phyloP scores from a whole-genome alignment of 30 jellyfish, hydroid and myxozoan species.

The Hydra vulgaris region DNA sequence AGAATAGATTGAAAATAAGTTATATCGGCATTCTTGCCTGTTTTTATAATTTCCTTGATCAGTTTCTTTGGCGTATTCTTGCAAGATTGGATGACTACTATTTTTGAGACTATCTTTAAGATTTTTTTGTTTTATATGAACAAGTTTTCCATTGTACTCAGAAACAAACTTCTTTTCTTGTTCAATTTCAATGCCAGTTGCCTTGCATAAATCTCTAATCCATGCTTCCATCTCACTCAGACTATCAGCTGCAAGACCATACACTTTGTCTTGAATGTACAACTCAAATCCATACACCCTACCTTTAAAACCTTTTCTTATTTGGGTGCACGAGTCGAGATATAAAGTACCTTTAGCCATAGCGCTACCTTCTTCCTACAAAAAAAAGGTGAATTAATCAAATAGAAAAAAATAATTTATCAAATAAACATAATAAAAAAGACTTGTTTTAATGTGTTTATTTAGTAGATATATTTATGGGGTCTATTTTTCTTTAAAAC shows the following conservation, averaged over 20 bases:
- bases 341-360: constrained; percentile 96
- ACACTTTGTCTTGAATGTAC: constrained; percentile 93
- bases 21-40: constrained; percentile 54
- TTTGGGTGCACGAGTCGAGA: constrained; percentile 94
- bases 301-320: constrained; percentile 82
- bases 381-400: background rate
- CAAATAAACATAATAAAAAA: too few relatives aligned
- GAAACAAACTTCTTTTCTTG: constrained; percentile 68
- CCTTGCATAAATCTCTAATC: constrained; percentile 87
- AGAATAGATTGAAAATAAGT: constrained; percentile 61
- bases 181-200: constrained; percentile 93
- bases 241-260: constrained; percentile 98
- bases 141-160: constrained; percentile 56
- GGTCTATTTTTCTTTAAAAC: too few relatives aligned
- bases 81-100: constrained; percentile 87
- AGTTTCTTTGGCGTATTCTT: constrained; percentile 86
- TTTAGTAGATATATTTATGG: too few relatives aligned
- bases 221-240: constrained; percentile 90
- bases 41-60: constrained; percentile 63
- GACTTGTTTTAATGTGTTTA: too few relatives aligned
- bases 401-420: background rate
- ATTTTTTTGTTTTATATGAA: constrained; percentile 82
- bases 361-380: constrained; percentile 96
- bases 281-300: constrained; percentile 94
- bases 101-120: constrained; percentile 83